A percentile compares a stretch with the other conserved stretches of the same genome.
Conservation (phyloP, 1,140 invertebrate genomes). For the Triops cancriformis region DNA sequence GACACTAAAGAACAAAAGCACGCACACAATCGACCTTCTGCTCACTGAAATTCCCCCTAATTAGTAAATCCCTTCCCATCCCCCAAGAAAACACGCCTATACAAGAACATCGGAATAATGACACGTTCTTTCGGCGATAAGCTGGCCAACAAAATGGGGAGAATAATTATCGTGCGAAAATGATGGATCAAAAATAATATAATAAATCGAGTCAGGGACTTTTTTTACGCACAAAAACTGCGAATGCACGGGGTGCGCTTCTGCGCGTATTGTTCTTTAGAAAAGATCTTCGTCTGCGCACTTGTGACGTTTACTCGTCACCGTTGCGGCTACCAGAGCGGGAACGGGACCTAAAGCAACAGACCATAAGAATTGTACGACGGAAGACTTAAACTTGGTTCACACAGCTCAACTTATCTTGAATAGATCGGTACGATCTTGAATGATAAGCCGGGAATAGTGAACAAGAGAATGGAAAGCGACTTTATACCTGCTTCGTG, state of each 20-base stretch:
- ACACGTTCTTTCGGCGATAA: not conserved
- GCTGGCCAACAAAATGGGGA: not conserved
- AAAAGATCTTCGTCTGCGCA: not conserved
- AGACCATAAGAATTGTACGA: not conserved
- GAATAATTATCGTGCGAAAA: not conserved
- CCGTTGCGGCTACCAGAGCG: not conserved
- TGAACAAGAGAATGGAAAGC: not conserved
- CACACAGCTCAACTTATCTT: not conserved
- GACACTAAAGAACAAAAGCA: not conserved
- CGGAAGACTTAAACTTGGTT: too few species aligned
- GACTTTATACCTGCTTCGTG: slow-evolving; percentile 23
- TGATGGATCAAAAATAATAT: not conserved
- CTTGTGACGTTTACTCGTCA: not conserved
- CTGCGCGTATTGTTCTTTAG: not conserved
- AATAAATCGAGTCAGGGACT: not conserved
- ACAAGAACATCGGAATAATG: not conserved
- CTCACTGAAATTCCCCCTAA: not conserved
- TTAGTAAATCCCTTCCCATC: not conserved
- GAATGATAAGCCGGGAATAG: not conserved
- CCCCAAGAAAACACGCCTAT: not conserved
- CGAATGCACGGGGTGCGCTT: not conserved
- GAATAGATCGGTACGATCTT: not conserved
- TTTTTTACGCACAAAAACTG: not conserved
- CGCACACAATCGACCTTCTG: not conserved
- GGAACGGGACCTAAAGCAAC: not conserved